These are phyloP conservation scores for Gastrophysa polygoni DNA, from an alignment of 2,888 invertebrate species.

Conservation along the genomic window DNA sequence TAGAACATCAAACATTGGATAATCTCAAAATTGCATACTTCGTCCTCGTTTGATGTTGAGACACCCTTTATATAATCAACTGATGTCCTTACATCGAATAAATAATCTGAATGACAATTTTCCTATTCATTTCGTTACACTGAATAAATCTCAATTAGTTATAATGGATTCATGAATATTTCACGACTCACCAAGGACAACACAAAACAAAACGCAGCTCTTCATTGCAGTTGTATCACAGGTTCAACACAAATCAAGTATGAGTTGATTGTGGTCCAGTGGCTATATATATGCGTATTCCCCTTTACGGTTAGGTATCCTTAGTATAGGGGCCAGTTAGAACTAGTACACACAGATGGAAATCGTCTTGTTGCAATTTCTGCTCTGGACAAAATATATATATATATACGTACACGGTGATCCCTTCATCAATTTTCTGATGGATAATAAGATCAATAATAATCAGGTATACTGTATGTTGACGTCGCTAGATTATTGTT, in stretches of 20 bases:
- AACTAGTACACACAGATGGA: background rate
- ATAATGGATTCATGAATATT: slow-evolving; percentile 10
- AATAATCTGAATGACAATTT: background rate
- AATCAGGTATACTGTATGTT: no score
- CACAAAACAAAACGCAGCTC: slow-evolving; percentile 38
- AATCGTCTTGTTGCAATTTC: background rate
- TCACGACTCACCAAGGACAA: slow-evolving; percentile 42
- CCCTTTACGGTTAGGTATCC: slow-evolving; percentile 20
- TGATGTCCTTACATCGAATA: background rate
- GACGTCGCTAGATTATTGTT: no score
- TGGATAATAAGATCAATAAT: no score
- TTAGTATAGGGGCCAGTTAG: slow-evolving; percentile 23
- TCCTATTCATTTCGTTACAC: background rate
- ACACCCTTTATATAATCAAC: background rate
- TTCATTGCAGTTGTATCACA: slow-evolving; percentile 37
- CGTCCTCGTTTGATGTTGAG: no score
- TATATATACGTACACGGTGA: no score
- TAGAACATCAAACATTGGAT: no score
- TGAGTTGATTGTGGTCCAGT: slow-evolving; percentile 14
- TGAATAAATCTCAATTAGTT: background rate
- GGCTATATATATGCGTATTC: slow-evolving; percentile 33
- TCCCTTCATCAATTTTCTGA: no score
- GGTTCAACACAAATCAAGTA: background rate
- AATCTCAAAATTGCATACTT: no score
- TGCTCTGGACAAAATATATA: background rate